phyloP scores from a whole-genome alignment of 1,140 invertebrate genomes.

The Zelostemma sp. region DNA sequence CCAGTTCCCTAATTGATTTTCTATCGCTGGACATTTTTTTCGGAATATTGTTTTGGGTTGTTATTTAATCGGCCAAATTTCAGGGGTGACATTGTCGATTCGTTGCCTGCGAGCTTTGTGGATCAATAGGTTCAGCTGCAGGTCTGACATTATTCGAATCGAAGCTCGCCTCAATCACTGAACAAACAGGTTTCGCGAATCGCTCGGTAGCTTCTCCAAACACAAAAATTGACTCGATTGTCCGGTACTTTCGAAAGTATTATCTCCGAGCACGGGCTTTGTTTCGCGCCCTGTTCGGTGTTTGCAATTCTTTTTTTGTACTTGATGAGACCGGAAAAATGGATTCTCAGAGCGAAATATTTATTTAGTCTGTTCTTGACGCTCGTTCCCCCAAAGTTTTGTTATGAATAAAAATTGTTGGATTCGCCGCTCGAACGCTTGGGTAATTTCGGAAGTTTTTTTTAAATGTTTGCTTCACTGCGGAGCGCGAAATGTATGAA shows the following conservation, averaged over 20 bases:
- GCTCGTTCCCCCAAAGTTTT: too few species aligned
- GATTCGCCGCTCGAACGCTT: too few species aligned
- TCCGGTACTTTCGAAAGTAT: slow-evolving; percentile 3
- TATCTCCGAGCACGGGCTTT: neutral
- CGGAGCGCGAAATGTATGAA: too few species aligned
- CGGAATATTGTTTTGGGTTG: neutral
- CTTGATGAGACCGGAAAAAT: too few species aligned
- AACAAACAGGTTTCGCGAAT: slow-evolving; percentile 26
- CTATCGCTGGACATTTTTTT: too few species aligned
- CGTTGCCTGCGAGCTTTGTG: slow-evolving; percentile 18
- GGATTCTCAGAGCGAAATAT: neutral
- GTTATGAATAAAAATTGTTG: too few species aligned
- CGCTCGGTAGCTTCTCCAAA: neutral
- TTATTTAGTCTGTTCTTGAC: too few species aligned
- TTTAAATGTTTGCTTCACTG: neutral
- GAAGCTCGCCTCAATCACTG: slow-evolving; percentile 19
- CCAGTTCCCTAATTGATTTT: too few species aligned
- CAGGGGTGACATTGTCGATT: neutral
- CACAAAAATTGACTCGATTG: slow-evolving; percentile 1
- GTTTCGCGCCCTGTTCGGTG: neutral
- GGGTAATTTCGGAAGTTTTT: neutral
- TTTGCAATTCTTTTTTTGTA: slow-evolving; percentile 4
- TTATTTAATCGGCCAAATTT: neutral
- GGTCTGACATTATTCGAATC: slow-evolving; percentile 32
- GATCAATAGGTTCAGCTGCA: slow-evolving; percentile 41